phyloP scores from a whole-genome alignment of 2,797 vertebrate genomes.

The Sebastes taczanowskii region DNA sequence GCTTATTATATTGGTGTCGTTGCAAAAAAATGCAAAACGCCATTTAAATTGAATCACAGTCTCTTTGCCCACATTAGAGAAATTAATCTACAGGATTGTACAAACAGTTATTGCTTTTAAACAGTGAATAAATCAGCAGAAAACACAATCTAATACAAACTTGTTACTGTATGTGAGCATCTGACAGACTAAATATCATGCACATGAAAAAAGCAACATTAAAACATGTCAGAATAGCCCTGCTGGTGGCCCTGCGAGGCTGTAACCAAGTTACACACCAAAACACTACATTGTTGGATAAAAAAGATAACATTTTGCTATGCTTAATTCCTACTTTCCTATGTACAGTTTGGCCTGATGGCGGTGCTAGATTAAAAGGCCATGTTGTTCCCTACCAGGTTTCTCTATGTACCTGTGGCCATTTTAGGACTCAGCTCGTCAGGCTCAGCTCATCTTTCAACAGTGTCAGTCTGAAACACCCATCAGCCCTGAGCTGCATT shows the following conservation, averaged over 20 bases:
- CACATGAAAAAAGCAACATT: neutral
- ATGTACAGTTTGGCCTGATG: neutral
- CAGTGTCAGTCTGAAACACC: neutral
- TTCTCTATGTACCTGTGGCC: neutral
- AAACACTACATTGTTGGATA: neutral
- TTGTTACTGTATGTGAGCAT: neutral
- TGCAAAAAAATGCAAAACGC: neutral
- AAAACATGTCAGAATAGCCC: neutral
- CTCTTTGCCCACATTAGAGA: neutral
- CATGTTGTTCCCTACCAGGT: neutral
- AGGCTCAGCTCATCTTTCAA: slow-evolving; percentile 34
- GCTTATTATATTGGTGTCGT: neutral
- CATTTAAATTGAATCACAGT: neutral
- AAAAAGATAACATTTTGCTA: neutral
- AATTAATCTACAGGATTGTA: neutral
- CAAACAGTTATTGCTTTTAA: neutral
- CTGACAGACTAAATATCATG: neutral
- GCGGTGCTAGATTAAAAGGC: neutral
- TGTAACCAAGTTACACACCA: neutral
- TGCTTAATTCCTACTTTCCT: neutral
- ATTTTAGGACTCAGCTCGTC: slow-evolving; percentile 23
- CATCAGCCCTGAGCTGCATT: neutral
- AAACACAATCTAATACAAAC: neutral
- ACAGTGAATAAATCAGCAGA: neutral
- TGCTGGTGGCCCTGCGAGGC: neutral